Percentiles rank a stretch among this genome's conserved stretches.
These are phyloP conservation scores for Steinernema khuongi DNA, from an alignment of 1,140 invertebrate species.

Conservation along the genomic window DNA sequence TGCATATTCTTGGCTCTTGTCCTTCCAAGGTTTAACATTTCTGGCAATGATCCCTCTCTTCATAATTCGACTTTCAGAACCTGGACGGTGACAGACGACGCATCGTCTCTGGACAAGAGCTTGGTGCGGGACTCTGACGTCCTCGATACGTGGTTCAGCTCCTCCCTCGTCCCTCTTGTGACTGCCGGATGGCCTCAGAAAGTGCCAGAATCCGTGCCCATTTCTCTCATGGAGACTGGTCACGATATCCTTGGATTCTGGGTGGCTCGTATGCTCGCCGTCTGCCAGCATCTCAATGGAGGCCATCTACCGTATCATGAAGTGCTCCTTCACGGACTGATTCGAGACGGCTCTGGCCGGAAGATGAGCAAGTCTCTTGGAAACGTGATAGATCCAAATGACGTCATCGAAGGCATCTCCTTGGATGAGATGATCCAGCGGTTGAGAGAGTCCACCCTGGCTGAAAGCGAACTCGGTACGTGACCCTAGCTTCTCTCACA, in stretches of 20 bases:
- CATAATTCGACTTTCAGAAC: neutral
- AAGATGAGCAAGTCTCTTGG: conserved; percentile 99
- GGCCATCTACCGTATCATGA: conserved; percentile 72
- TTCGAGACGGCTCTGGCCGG: conserved; percentile 88
- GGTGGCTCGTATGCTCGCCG: conserved; percentile 67
- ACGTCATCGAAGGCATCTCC: conserved; percentile 83
- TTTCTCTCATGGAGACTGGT: conserved; percentile 86
- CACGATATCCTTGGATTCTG: conserved; percentile 99
- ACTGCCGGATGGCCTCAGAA: conserved; percentile 87
- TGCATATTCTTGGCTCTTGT: conserved; percentile 5
- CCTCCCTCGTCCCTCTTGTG: conserved; percentile 89
- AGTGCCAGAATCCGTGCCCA: conserved; percentile 73
- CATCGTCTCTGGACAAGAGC: neutral
- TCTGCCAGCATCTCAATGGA: conserved; percentile 72
- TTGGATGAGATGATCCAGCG: conserved; percentile 66
- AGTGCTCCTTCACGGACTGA: conserved; percentile 91
- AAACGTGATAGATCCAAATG: conserved; percentile 95
- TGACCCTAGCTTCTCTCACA: neutral
- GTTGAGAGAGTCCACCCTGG: conserved; percentile 39
- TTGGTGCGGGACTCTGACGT: conserved; percentile 77
- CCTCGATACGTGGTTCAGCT: conserved; percentile 99
- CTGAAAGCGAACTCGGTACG: conserved; percentile 42
- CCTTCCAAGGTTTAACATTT: neutral
- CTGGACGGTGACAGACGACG: neutral
- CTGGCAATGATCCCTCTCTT: neutral